These are phyloP conservation scores for Eupithecia subfuscata DNA, from an alignment of 2,888 invertebrate genomes.

Conservation along the genomic window DNA sequence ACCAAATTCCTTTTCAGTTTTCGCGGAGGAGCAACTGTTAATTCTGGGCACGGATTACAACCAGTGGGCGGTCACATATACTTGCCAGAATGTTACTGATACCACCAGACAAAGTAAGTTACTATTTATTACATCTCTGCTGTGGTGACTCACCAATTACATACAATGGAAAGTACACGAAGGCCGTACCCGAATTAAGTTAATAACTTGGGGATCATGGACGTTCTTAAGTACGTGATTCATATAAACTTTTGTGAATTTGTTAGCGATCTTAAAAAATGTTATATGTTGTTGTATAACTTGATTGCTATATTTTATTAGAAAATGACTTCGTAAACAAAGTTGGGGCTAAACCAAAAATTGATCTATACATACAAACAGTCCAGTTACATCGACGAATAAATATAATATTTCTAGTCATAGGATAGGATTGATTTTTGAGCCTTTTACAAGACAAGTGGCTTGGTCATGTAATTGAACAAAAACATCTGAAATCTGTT, in stretches of 20 bases:
- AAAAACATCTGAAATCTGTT: not conserved
- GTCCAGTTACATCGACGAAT: too few relatives aligned
- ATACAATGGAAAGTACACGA: not conserved
- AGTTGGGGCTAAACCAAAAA: too few relatives aligned
- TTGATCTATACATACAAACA: too few relatives aligned
- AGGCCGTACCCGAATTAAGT: not conserved
- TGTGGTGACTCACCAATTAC: not conserved
- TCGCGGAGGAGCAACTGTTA: slow-evolving; percentile 63
- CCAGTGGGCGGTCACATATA: slow-evolving; percentile 86
- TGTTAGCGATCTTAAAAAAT: too few relatives aligned
- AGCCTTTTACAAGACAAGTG: not conserved
- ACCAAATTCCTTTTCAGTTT: slow-evolving; percentile 6
- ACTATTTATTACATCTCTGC: not conserved
- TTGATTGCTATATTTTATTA: too few relatives aligned
- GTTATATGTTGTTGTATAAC: too few relatives aligned
- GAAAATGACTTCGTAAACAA: too few relatives aligned
- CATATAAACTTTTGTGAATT: too few relatives aligned
- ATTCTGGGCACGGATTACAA: slow-evolving; percentile 87
- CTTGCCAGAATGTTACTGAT: slow-evolving; percentile 79
- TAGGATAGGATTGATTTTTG: too few relatives aligned
- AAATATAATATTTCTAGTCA: too few relatives aligned
- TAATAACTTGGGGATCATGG: not conserved
- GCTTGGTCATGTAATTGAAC: not conserved
- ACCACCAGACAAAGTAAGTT: slow-evolving; percentile 76
- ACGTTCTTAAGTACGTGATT: not conserved